Evolutionary conservation across 1,140 invertebrate genomes (phyloP).

Genomic region (Fopius arisanus): DNA sequence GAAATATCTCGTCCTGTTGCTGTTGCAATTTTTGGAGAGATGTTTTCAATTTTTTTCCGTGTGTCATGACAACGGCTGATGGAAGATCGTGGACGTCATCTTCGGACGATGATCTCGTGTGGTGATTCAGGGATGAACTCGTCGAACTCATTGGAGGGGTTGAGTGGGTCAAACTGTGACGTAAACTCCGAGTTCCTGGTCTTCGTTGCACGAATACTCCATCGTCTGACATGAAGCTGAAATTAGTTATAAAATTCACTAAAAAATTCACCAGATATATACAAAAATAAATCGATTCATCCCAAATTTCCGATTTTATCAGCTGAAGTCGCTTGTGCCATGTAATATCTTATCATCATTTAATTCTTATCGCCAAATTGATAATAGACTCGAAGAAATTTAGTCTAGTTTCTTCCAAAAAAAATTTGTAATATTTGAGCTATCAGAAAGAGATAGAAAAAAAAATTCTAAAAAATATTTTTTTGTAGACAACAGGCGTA

Average conservation of each 20-base stretch:
- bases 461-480: no score
- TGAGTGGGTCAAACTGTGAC: slow-evolving; percentile 64
- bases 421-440: no score
- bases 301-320: no score
- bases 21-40: slow-evolving; percentile 82
- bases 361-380: no score
- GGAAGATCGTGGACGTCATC: slow-evolving; percentile 58
- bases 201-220: slow-evolving; percentile 63
- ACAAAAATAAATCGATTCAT: not conserved
- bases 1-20: slow-evolving; percentile 87
- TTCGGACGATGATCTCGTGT: slow-evolving; percentile 53
- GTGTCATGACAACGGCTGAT: slow-evolving; percentile 77
- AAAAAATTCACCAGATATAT: no score
- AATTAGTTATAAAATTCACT: slow-evolving; percentile 28
- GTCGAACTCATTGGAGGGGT: slow-evolving; percentile 45
- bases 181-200: slow-evolving; percentile 65
- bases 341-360: no score
- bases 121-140: slow-evolving; percentile 43
- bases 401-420: no score
- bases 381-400: no score
- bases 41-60: slow-evolving; percentile 78
- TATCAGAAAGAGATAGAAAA: no score
- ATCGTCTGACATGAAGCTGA: slow-evolving; percentile 67
- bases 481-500: no score
- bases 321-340: no score